These are phyloP conservation scores for Pachyseris speciosa DNA, from an alignment of 64 coral and sea anemone species.

Conservation along the genomic window DNA sequence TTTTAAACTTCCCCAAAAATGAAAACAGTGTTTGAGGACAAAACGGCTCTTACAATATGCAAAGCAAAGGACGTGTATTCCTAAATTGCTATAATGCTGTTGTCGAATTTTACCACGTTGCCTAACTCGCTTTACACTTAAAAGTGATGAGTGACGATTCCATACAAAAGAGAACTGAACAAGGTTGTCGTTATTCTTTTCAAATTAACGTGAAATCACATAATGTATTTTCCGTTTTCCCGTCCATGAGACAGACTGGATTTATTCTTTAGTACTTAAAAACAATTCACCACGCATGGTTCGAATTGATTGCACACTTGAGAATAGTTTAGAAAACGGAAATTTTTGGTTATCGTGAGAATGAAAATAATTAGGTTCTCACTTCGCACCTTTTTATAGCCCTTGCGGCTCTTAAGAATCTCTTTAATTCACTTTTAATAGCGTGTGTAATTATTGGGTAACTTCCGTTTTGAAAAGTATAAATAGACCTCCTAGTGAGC, in stretches of 20 bases:
- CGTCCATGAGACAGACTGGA: not conserved
- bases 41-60: no score
- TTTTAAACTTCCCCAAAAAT: no score
- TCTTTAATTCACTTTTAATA: conserved; percentile 94
- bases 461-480: conserved; percentile 88
- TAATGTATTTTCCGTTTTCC: not conserved
- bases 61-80: no score
- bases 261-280: not conserved
- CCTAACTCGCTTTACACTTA: not conserved
- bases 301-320: conserved; percentile 29
- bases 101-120: not conserved
- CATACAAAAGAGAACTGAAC: not conserved
- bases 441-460: conserved; percentile 84
- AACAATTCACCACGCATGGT: not conserved
- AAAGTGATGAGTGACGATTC: not conserved
- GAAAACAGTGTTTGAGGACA: no score
- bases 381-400: conserved; percentile 71
- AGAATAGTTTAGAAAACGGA: conserved; percentile 52
- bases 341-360: conserved; percentile 58
- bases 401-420: conserved; percentile 77
- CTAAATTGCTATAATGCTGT: not conserved
- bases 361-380: conserved; percentile 67
- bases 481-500: conserved; percentile 92
- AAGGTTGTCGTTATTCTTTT: not conserved
- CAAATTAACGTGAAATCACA: not conserved